phyloP scores from a whole-genome alignment of 2,113 vertebrate genomes.

The Vimba vimba region DNA sequence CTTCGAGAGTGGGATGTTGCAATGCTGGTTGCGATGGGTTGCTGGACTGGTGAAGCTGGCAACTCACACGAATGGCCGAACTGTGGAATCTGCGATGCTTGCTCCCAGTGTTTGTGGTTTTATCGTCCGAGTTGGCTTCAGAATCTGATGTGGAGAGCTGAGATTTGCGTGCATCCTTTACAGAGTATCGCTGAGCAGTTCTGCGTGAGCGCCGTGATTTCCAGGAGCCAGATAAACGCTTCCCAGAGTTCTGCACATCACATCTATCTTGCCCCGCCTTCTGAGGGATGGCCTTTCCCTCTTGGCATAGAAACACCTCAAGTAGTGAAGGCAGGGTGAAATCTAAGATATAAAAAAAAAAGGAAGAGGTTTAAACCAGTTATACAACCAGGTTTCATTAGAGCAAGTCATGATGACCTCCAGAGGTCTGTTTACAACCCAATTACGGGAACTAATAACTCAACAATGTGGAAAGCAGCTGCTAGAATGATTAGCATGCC shows the following conservation, averaged over 20 bases:
- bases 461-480: slow-evolving; percentile 72
- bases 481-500: slow-evolving; percentile 69
- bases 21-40: slow-evolving; percentile 46
- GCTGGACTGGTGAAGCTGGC: slow-evolving; percentile 68
- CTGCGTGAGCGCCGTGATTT: slow-evolving; percentile 79
- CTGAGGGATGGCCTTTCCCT: slow-evolving; percentile 70
- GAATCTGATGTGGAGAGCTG: slow-evolving; percentile 94
- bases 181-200: slow-evolving; percentile 83
- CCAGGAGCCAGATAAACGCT: slow-evolving; percentile 72
- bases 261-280: slow-evolving; percentile 83
- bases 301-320: slow-evolving; percentile 82
- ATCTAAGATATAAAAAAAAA: slow-evolving; percentile 72
- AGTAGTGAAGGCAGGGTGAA: slow-evolving; percentile 83
- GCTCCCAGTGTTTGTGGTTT: slow-evolving; percentile 57
- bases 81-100: slow-evolving; percentile 78
- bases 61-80: slow-evolving; percentile 74
- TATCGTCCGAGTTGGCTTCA: slow-evolving; percentile 87
- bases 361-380: background rate
- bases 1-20: slow-evolving; percentile 55
- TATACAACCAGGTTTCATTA: background rate
- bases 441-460: slow-evolving; percentile 69
- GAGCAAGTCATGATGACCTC: background rate
- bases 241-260: slow-evolving; percentile 76
- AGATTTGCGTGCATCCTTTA: slow-evolving; percentile 86
- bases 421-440: slow-evolving; percentile 30